phyloP scores from a whole-genome alignment of 2,888 invertebrate species.

The Cephus pulcher region DNA sequence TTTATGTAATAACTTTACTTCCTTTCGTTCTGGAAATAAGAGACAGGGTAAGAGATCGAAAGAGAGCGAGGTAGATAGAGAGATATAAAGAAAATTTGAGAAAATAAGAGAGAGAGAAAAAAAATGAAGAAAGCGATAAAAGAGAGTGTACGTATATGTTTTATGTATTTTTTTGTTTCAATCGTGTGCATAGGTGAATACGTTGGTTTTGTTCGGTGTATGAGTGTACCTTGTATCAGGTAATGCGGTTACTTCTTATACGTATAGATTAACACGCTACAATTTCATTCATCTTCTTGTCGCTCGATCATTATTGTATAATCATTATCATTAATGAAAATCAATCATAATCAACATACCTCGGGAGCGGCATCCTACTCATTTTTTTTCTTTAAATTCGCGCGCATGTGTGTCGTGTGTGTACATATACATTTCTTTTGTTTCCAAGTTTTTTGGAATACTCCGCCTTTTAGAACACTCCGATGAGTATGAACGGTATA shows the following conservation, averaged over 20 bases:
- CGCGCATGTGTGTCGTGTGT: slow-evolving; percentile 9
- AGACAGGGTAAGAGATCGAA: background rate
- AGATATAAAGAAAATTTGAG: no score
- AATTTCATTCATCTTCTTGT: slow-evolving; percentile 6
- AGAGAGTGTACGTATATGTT: background rate
- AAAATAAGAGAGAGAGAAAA: background rate
- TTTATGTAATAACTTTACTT: background rate
- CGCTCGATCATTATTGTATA: background rate
- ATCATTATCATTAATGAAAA: background rate
- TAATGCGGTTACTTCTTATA: background rate
- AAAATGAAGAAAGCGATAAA: background rate
- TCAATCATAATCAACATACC: background rate
- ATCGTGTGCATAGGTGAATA: background rate
- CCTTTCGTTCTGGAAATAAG: background rate
- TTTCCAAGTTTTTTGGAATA: background rate
- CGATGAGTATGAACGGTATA: background rate
- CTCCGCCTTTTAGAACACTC: background rate
- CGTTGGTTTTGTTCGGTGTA: background rate
- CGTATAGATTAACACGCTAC: background rate
- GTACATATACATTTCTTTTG: background rate
- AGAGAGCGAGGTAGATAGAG: background rate
- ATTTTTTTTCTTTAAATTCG: background rate
- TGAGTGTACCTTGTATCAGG: background rate
- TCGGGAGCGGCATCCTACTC: background rate
- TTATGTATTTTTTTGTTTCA: background rate